phyloP scores from a whole-genome alignment of 2,113 vertebrate genomes.

The Coptodon rendalli region DNA sequence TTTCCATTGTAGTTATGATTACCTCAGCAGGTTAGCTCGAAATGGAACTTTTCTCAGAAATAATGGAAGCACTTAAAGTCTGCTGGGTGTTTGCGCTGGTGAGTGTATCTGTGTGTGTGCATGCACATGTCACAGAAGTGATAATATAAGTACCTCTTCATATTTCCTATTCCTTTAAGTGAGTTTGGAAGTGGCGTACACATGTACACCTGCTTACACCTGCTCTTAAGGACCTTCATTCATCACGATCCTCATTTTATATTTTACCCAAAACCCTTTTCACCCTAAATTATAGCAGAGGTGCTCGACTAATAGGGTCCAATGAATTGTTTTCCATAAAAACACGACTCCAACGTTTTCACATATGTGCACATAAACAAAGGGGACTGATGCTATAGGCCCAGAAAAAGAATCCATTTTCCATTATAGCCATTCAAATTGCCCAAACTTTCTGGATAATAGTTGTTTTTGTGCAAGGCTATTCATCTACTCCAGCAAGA shows the following conservation, averaged over 20 bases:
- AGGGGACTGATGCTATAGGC: not conserved
- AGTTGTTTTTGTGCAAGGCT: not conserved
- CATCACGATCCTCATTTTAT: not conserved
- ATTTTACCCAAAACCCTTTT: not conserved
- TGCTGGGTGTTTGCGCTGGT: not conserved
- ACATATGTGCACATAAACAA: constrained; percentile 9
- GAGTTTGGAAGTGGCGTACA: not conserved
- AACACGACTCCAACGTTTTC: not conserved
- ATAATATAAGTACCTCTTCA: not conserved
- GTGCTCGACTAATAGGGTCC: not conserved
- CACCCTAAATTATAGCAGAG: not conserved
- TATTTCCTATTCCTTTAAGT: not conserved
- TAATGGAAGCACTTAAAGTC: not conserved
- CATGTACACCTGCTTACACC: not conserved
- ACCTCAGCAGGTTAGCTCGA: constrained; percentile 6
- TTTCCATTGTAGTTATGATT: constrained; percentile 3
- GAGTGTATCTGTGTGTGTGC: not conserved
- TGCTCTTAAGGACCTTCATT: not conserved
- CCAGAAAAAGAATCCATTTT: constrained; percentile 2
- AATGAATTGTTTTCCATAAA: not conserved
- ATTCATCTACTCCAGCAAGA: not conserved
- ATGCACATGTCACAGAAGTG: not conserved
- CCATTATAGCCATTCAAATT: constrained; percentile 6
- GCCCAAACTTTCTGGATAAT: not conserved
- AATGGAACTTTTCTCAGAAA: not conserved